Conservation (phyloP, 2,113 vertebrate genomes). For the Macrotis lagotis region DNA sequence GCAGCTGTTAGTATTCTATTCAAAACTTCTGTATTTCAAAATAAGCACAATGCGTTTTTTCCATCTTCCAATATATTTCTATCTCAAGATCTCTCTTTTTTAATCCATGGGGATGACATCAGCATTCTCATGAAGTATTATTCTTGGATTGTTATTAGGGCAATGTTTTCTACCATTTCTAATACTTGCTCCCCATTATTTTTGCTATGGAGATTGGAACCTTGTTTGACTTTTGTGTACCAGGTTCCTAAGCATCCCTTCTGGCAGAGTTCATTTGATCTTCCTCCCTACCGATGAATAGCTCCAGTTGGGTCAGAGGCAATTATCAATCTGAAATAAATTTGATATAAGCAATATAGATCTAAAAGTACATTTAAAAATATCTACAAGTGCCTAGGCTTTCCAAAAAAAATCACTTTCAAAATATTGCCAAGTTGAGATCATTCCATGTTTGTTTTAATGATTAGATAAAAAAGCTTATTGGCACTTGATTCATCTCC, state of each 20-base stretch:
- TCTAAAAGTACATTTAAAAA: neutral
- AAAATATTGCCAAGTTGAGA: neutral
- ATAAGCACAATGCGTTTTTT: neutral
- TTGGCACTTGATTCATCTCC: conserved; percentile 24
- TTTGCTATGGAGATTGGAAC: neutral
- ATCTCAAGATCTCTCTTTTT: neutral
- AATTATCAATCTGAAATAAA: neutral
- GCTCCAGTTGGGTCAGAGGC: neutral
- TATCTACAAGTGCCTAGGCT: neutral
- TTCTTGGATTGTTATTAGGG: neutral
- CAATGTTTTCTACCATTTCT: neutral
- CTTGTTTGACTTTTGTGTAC: neutral
- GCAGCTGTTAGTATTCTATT: neutral
- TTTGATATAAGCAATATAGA: neutral
- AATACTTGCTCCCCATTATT: neutral
- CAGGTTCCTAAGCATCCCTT: neutral
- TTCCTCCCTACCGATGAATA: neutral
- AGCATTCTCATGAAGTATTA: neutral
- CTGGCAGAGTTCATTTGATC: neutral
- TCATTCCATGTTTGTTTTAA: neutral
- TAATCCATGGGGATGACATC: neutral
- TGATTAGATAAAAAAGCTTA: conserved; percentile 11
- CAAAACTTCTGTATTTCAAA: neutral
- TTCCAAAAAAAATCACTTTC: conserved; percentile 25
- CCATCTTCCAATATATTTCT: neutral